A percentile compares a stretch with the other conserved stretches of the same genome.
Evolutionary conservation across 1,140 invertebrate species (phyloP).

Genomic region (Dolichoris vasculosae): DNA sequence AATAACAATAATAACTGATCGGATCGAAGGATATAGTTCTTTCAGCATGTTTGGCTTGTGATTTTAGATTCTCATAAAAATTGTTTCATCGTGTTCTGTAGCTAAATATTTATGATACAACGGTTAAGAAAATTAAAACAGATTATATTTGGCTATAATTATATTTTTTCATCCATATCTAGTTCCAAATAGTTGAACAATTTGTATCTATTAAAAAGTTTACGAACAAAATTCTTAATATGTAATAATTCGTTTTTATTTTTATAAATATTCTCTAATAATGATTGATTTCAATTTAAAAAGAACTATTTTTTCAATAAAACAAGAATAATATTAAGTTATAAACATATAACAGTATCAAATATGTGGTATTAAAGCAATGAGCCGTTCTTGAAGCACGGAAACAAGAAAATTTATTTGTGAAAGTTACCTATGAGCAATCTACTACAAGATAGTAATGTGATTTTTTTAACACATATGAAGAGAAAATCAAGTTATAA

Average conservation of each 20-base stretch:
- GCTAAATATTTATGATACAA: too few species aligned
- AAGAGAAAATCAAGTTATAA: slow-evolving; percentile 39
- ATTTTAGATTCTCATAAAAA: too few species aligned
- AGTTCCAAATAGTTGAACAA: too few species aligned
- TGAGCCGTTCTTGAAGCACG: slow-evolving; percentile 23
- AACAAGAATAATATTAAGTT: neutral
- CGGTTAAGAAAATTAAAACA: too few species aligned
- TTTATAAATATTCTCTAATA: neutral
- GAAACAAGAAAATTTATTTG: slow-evolving; percentile 18
- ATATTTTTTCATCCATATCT: too few species aligned
- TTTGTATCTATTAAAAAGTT: neutral
- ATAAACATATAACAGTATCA: neutral
- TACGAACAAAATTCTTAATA: neutral
- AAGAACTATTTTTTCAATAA: neutral
- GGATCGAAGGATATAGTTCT: too few species aligned
- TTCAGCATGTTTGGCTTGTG: too few species aligned
- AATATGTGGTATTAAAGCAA: neutral
- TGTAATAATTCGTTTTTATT: neutral
- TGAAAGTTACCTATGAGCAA: slow-evolving; percentile 19
- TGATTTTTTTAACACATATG: slow-evolving; percentile 16
- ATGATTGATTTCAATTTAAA: neutral
- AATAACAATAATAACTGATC: neutral
- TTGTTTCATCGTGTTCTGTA: too few species aligned
- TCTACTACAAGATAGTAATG: slow-evolving; percentile 30
- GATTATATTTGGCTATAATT: too few species aligned